Evolutionary conservation across 2,113 vertebrate genomes (phyloP).

Genomic region (Pantherophis guttatus): DNA sequence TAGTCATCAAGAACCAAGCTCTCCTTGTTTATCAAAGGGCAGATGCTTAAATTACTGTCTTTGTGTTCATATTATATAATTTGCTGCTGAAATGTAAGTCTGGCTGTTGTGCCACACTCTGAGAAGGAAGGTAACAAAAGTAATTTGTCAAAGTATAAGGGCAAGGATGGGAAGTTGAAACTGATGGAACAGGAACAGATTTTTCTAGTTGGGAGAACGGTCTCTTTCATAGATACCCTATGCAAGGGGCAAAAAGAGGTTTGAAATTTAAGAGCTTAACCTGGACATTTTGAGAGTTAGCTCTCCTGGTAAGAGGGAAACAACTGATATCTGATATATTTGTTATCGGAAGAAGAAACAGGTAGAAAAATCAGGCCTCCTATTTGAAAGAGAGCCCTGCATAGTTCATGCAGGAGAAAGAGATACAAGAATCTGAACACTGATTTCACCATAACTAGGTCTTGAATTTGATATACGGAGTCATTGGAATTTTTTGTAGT

Average conservation of each 20-base stretch:
- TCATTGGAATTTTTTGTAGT: neutral
- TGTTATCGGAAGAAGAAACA: neutral
- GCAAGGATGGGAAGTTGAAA: neutral
- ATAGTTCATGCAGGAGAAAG: neutral
- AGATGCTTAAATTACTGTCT: neutral
- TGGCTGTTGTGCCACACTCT: neutral
- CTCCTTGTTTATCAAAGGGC: slow-evolving; percentile 21
- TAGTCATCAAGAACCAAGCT: neutral
- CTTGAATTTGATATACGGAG: neutral
- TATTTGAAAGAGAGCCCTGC: neutral
- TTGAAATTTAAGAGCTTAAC: neutral
- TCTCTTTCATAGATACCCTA: neutral
- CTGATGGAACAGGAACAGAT: neutral
- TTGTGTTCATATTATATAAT: neutral
- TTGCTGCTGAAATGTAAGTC: neutral
- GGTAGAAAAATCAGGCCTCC: neutral
- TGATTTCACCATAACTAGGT: neutral
- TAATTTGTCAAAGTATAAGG: neutral
- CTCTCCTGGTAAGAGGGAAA: neutral
- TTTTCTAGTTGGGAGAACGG: neutral
- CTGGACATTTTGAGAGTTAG: neutral
- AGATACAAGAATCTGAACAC: neutral
- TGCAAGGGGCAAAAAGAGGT: neutral
- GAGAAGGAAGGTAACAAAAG: neutral
- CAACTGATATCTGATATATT: neutral